Percentiles rank a stretch among this genome's conserved stretches.
Conservation (phyloP, 2,888 invertebrate genomes). For the Hymenopus coronatus region DNA sequence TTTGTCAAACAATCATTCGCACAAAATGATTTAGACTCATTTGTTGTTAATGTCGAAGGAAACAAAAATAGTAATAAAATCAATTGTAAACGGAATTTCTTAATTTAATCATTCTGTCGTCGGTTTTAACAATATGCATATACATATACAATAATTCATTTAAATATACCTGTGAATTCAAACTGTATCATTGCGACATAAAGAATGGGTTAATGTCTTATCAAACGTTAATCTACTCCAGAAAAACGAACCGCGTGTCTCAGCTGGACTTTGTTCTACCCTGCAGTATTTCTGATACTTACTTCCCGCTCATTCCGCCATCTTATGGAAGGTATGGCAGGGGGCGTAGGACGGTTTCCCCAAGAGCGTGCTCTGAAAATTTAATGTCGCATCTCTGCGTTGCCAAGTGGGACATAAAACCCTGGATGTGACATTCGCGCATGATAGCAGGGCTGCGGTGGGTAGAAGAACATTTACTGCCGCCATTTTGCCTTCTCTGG, state of each 20-base stretch:
- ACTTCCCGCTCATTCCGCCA: neutral
- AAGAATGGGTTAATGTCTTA: no score
- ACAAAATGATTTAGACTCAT: no score
- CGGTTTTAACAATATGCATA: no score
- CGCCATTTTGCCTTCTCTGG: constrained; percentile 3
- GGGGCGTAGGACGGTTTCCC: neutral
- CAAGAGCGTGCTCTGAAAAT: neutral
- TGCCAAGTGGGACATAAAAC: constrained; percentile 1
- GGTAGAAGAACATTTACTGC: neutral
- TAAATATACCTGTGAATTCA: no score
- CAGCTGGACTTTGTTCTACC: neutral
- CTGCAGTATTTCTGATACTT: neutral
- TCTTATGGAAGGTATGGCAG: neutral
- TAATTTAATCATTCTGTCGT: no score
- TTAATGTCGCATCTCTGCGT: neutral
- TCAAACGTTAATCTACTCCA: neutral
- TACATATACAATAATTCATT: no score
- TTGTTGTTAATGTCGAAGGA: no score
- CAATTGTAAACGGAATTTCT: no score
- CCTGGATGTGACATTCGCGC: neutral
- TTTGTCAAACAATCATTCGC: no score
- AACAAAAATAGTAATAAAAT: no score
- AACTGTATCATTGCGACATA: no score
- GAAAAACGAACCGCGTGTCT: neutral
- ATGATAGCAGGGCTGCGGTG: neutral